Conservation (phyloP, 2,113 vertebrate genomes). For the Syngnathus typhle region DNA sequence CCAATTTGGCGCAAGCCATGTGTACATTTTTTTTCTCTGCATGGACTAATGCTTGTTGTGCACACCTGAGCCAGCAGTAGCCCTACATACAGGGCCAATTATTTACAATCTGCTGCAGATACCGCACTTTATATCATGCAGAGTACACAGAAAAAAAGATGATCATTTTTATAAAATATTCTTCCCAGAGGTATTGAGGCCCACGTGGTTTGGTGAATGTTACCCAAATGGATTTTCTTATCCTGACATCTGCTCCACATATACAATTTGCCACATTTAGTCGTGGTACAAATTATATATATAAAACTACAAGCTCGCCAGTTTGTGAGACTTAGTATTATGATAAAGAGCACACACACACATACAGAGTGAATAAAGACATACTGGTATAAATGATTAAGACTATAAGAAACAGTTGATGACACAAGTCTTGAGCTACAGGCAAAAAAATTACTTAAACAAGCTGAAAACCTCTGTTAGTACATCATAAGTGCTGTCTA, state of each 20-base stretch:
- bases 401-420: neutral
- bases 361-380: neutral
- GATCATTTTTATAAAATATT: slow-evolving; percentile 19
- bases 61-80: slow-evolving; percentile 5
- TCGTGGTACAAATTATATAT: slow-evolving; percentile 1
- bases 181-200: slow-evolving; percentile 20
- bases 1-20: slow-evolving; percentile 19
- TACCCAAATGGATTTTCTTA: slow-evolving; percentile 7
- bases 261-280: slow-evolving; percentile 8
- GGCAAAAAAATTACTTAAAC: slow-evolving; percentile 34
- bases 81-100: slow-evolving; percentile 17
- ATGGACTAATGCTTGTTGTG: slow-evolving; percentile 3
- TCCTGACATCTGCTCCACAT: slow-evolving; percentile 6
- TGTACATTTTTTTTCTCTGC: neutral
- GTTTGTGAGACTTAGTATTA: slow-evolving; percentile 5
- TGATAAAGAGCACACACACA: slow-evolving; percentile 9
- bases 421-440: slow-evolving; percentile 23
- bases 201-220: slow-evolving; percentile 3
- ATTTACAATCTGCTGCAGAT: slow-evolving; percentile 18
- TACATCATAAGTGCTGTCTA: slow-evolving; percentile 47
- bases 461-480: slow-evolving; percentile 39
- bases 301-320: neutral
- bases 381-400: slow-evolving; percentile 12
- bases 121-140: slow-evolving; percentile 3
- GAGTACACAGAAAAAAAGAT: slow-evolving; percentile 14